phyloP scores from a whole-genome alignment of 2,113 vertebrate species.

The Benthochromis sp. region DNA sequence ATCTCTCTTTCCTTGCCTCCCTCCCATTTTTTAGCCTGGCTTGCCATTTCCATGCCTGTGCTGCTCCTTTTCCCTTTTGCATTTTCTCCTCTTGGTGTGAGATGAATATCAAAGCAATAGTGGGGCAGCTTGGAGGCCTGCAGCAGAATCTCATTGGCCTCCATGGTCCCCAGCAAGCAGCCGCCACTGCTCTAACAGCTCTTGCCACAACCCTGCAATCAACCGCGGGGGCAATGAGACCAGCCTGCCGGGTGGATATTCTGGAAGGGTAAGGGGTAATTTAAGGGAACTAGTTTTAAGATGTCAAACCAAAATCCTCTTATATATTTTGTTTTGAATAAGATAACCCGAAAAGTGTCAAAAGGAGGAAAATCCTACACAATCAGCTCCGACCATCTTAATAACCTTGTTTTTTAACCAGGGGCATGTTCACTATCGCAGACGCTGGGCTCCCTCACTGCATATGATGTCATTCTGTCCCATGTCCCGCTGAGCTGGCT shows the following conservation, averaged over 20 bases:
- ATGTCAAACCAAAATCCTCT: slow-evolving; percentile 58
- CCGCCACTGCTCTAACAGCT: slow-evolving; percentile 27
- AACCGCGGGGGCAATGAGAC: slow-evolving; percentile 23
- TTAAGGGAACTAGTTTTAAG: slow-evolving; percentile 48
- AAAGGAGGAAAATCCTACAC: background rate
- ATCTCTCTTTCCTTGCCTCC: slow-evolving; percentile 20
- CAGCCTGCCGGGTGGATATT: slow-evolving; percentile 38
- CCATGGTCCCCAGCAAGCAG: slow-evolving; percentile 37
- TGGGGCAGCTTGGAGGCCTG: slow-evolving; percentile 75
- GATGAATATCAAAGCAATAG: slow-evolving; percentile 85
- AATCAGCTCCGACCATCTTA: slow-evolving; percentile 48
- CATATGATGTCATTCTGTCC: slow-evolving; percentile 42
- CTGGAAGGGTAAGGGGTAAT: slow-evolving; percentile 43
- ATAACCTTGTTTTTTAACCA: slow-evolving; percentile 35
- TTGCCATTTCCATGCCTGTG: slow-evolving; percentile 75
- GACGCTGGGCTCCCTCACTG: slow-evolving; percentile 13
- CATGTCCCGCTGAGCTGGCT: slow-evolving; percentile 3
- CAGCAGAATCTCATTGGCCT: slow-evolving; percentile 78
- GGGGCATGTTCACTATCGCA: slow-evolving; percentile 27
- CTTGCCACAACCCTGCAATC: slow-evolving; percentile 47
- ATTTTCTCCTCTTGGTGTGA: slow-evolving; percentile 85
- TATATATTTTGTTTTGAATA: slow-evolving; percentile 55
- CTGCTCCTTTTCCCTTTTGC: slow-evolving; percentile 66
- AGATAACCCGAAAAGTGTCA: slow-evolving; percentile 43
- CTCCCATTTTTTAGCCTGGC: slow-evolving; percentile 45